A percentile compares a stretch with the other conserved stretches of the same genome.
These are phyloP conservation scores for Ladona fulva DNA, from an alignment of 1,140 invertebrate genomes.

Conservation along the genomic window DNA sequence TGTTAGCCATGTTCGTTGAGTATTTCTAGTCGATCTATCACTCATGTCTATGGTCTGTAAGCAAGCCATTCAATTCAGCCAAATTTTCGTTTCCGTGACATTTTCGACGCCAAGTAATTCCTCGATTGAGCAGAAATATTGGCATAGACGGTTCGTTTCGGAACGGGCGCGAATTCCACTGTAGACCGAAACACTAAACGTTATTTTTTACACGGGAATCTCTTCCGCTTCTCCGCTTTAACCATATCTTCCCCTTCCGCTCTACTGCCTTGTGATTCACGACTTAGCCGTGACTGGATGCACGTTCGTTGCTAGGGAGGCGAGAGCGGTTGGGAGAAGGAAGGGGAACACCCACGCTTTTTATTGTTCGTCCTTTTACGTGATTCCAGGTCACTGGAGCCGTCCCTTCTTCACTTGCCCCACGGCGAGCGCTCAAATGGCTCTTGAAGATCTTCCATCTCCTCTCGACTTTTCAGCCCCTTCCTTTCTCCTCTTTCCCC, in stretches of 20 bases:
- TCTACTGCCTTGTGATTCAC: not conserved
- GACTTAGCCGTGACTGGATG: not conserved
- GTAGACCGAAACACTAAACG: too few species aligned
- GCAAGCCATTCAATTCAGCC: too few species aligned
- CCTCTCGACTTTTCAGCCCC: not conserved
- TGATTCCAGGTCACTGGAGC: constrained; percentile 2
- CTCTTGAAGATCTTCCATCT: not conserved
- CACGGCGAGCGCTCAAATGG: not conserved
- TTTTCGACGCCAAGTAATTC: too few species aligned
- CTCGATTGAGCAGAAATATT: too few species aligned
- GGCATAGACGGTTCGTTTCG: too few species aligned
- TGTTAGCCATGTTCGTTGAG: too few species aligned
- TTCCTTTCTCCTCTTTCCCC: not conserved
- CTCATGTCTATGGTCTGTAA: too few species aligned
- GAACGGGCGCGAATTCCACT: too few species aligned
- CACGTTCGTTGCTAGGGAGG: not conserved
- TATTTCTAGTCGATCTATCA: too few species aligned
- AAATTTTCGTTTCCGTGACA: too few species aligned
- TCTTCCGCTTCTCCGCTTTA: not conserved
- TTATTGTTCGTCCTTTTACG: not conserved
- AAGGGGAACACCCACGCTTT: not conserved
- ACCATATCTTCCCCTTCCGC: not conserved
- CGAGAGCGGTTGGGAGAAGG: not conserved
- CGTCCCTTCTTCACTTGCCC: not conserved
- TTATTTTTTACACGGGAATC: not conserved